Evolutionary conservation across 2,888 invertebrate species (phyloP).

Genomic region (Limnephilus lunatus): DNA sequence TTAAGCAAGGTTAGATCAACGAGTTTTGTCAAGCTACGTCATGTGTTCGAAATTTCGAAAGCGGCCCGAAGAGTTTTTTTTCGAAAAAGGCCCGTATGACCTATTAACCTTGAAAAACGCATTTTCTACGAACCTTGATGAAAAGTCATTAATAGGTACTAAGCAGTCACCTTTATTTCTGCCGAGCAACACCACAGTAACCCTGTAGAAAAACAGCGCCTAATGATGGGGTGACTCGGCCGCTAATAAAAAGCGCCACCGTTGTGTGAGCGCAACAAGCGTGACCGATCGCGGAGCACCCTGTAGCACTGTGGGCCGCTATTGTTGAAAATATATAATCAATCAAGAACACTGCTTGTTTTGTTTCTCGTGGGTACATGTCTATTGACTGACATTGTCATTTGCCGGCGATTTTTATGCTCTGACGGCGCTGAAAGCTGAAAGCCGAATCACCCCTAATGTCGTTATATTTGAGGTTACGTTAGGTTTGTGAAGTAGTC

Average conservation of each 20-base stretch:
- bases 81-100: too few species aligned
- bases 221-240: constrained; percentile 51
- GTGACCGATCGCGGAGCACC: constrained; percentile 40
- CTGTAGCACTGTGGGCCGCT: not conserved
- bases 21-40: too few species aligned
- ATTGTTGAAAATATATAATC: constrained; percentile 8
- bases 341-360: constrained; percentile 23
- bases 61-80: too few species aligned
- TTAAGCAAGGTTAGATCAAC: too few species aligned
- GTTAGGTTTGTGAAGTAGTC: not conserved
- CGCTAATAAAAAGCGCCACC: constrained; percentile 54
- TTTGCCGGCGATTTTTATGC: not conserved
- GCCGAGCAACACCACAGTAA: not conserved
- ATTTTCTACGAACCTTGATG: too few species aligned
- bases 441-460: not conserved
- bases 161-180: not conserved
- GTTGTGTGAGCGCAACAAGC: constrained; percentile 49
- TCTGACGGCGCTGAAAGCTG: not conserved
- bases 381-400: not conserved
- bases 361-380: constrained; percentile 15
- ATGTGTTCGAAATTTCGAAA: too few species aligned
- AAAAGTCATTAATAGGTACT: too few species aligned
- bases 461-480: not conserved
- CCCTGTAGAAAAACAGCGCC: constrained; percentile 23
- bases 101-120: too few species aligned